Evolutionary conservation across 2,113 vertebrate species (phyloP).

Genomic region (Rutilus rutilus): DNA sequence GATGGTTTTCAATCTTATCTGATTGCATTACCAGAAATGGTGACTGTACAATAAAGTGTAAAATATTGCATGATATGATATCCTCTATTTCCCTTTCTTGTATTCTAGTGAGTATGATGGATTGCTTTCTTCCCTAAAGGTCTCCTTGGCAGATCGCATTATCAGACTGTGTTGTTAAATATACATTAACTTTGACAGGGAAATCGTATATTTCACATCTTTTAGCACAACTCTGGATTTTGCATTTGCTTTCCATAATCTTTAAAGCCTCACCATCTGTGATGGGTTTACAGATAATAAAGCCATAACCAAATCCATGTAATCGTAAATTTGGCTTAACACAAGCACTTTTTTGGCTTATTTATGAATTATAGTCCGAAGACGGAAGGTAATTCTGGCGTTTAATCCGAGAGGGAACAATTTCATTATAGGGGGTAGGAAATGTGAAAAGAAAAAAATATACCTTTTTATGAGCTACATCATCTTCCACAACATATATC

Average conservation of each 20-base stretch:
- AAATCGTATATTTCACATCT: constrained; percentile 20
- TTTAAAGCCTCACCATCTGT: constrained; percentile 35
- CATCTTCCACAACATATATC: neutral
- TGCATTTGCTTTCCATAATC: constrained; percentile 9
- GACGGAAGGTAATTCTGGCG: constrained; percentile 15
- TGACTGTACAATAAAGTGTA: constrained; percentile 7
- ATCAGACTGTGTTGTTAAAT: neutral
- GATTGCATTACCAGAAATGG: constrained; percentile 26
- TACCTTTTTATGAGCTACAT: neutral
- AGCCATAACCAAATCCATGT: constrained; percentile 44
- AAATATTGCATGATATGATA: constrained; percentile 15
- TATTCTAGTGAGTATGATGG: constrained; percentile 21
- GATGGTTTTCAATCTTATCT: neutral
- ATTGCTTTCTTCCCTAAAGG: constrained; percentile 22
- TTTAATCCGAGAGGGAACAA: neutral
- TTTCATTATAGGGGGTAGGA: neutral
- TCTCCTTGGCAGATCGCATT: neutral
- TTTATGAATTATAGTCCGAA: constrained; percentile 22
- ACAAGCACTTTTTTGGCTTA: constrained; percentile 16
- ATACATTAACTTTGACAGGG: neutral
- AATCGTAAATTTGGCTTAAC: constrained; percentile 29
- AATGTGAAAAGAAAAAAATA: neutral
- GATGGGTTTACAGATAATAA: constrained; percentile 49
- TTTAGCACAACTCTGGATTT: constrained; percentile 35
- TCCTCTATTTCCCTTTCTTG: constrained; percentile 6